phyloP scores from a whole-genome alignment of 2,113 vertebrate species.

The Typhlomys cinereus region DNA sequence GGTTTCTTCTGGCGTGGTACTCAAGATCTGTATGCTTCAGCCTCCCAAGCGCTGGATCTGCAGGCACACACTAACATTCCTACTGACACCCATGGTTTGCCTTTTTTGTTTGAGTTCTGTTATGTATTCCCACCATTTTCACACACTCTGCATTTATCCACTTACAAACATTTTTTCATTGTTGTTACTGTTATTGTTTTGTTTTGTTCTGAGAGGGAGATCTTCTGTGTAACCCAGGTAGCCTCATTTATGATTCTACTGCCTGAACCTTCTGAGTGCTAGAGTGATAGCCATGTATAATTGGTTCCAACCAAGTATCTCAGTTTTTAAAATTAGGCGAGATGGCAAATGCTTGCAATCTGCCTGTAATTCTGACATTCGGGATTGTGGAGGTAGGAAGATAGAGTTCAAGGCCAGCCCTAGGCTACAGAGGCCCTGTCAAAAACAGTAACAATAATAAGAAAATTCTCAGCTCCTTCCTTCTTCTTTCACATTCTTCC shows the following conservation, averaged over 20 bases:
- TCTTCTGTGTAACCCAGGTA: background rate
- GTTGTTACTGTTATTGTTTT: background rate
- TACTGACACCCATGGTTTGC: background rate
- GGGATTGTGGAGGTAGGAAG: background rate
- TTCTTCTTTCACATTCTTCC: too few species aligned
- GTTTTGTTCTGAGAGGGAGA: background rate
- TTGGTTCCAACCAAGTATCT: background rate
- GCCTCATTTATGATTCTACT: background rate
- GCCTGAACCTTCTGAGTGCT: background rate
- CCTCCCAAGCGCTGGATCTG: background rate
- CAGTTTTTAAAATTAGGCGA: background rate
- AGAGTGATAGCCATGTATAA: background rate
- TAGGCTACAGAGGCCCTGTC: too few species aligned
- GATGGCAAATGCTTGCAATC: too few species aligned
- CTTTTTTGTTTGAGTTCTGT: slow-evolving; percentile 44
- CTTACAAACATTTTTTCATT: background rate
- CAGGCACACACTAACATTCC: background rate
- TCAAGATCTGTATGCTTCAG: background rate
- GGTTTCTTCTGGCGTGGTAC: background rate
- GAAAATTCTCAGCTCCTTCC: too few species aligned
- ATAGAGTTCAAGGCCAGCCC: background rate
- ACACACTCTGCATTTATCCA: background rate
- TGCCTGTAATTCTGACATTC: background rate
- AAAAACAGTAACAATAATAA: too few species aligned
- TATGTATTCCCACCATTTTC: background rate